Base-by-base conservation (phyloP, 1,140 invertebrate species). In the Scylla paramamosain region DNA sequence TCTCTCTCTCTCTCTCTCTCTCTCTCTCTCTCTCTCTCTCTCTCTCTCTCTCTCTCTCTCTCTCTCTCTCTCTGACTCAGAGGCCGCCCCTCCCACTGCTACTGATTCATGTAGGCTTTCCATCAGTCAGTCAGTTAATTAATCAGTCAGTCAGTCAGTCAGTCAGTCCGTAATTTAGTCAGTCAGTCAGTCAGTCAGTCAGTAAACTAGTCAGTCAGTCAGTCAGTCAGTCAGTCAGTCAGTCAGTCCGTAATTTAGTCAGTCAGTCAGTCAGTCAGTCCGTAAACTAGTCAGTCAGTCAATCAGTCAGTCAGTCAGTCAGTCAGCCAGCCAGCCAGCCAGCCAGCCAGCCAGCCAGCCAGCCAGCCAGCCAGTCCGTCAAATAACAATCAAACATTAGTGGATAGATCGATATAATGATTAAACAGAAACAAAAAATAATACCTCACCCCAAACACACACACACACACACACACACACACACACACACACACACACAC, bases 41-140 rank as follows among this genome's bases (percentile, higher is more conserved):
- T 46, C 89, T 91, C 46, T 52, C 89, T 16, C 89, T 46, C 46
- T 52, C 89, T 46, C 89, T 91, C 45, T 46, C 89, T 91, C 45
- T 91, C 89, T 46, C 89, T 91, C 46, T 46, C 89, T 31, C 90
- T 32, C 91, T 77, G 28, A 77, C 59, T 77, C 28, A 77, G 10
- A 20, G 16, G 28, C 20, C 25, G 6, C 48, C 46, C 25, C 90
- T 28, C 32, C 8, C 4, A 12, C 28, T 25, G 1, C 16, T 46
- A 6, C 28, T 45, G 25, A 28, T 14, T 45, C 32, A 28, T 31
- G 12, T n/a, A 25, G 8, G 2, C 20, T n/a, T n/a, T 3, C 67
- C n/a, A 7, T 77, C n/a, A 59, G 52, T 59, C 52, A 59, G 52
- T 59, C 52, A 59, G 10, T 59, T 3, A 25, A 1, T 77, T 20